A percentile compares a stretch with the other conserved stretches of the same genome.
These are phyloP conservation scores for Dolichopus griseipennis DNA, from an alignment of 2,888 invertebrate species.

Conservation along the genomic window DNA sequence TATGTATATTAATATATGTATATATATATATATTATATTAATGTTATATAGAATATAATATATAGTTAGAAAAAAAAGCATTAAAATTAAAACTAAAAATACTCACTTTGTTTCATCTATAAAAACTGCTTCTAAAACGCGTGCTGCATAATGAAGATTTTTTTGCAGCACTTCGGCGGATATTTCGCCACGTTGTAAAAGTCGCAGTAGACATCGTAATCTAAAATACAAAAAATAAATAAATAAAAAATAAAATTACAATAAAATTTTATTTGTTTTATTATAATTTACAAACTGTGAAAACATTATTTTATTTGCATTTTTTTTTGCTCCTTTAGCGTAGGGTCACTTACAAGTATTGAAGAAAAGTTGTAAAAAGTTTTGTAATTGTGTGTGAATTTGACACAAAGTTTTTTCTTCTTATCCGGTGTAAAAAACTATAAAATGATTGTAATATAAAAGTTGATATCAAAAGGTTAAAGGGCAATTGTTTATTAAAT, in stretches of 20 bases:
- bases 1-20: neutral
- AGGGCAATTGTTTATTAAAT: no score
- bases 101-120: constrained; percentile 90
- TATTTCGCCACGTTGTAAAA: constrained; percentile 79
- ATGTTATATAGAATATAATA: neutral
- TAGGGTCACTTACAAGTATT: no score
- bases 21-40: neutral
- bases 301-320: no score
- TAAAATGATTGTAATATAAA: no score
- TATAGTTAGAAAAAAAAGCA: neutral
- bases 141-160: constrained; percentile 87
- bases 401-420: no score
- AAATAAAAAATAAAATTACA: constrained; percentile 12
- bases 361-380: no score
- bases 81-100: constrained; percentile 23
- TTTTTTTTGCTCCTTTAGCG: no score
- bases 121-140: constrained; percentile 86
- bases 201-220: constrained; percentile 81
- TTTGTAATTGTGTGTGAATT: no score
- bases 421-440: no score
- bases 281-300: no score
- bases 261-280: no score
- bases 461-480: no score
- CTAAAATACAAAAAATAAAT: constrained; percentile 47
- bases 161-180: constrained; percentile 81